Percentiles rank a stretch among this genome's conserved stretches.
phyloP scores from a whole-genome alignment of 2,113 vertebrate genomes.

The Alectura lathami region DNA sequence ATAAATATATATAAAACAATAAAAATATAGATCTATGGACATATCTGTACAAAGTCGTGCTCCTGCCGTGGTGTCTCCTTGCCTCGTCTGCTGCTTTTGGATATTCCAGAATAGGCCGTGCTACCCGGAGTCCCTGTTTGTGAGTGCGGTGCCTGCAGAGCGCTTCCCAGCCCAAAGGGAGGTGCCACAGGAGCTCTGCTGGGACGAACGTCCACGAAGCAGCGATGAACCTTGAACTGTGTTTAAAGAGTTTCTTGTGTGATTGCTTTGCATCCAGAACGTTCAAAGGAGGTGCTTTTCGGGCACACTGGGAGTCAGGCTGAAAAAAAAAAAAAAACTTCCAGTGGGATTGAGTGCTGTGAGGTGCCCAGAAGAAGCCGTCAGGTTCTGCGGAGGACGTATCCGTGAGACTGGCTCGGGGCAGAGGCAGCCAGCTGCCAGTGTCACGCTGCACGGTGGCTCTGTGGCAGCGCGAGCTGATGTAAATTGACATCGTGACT shows the following conservation, averaged over 20 bases:
- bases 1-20: constrained; percentile 66
- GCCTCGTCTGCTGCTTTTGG: accelerated
- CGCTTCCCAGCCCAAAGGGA: neutral
- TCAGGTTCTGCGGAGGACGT: neutral
- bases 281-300: neutral
- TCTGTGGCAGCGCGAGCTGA: neutral
- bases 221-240: neutral
- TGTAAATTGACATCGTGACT: neutral
- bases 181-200: neutral
- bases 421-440: neutral
- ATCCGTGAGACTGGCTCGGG: neutral
- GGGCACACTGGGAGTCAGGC: neutral
- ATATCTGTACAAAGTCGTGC: neutral
- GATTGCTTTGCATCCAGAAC: neutral
- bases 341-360: neutral
- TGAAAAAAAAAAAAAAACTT: neutral
- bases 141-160: neutral
- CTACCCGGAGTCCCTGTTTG: neutral
- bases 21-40: constrained; percentile 67
- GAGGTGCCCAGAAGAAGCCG: neutral
- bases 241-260: neutral
- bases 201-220: neutral
- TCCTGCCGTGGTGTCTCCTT: neutral
- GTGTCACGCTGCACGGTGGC: neutral
- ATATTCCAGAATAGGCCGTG: neutral